phyloP scores from a whole-genome alignment of 2,113 vertebrate species.

The Lynx canadensis region DNA sequence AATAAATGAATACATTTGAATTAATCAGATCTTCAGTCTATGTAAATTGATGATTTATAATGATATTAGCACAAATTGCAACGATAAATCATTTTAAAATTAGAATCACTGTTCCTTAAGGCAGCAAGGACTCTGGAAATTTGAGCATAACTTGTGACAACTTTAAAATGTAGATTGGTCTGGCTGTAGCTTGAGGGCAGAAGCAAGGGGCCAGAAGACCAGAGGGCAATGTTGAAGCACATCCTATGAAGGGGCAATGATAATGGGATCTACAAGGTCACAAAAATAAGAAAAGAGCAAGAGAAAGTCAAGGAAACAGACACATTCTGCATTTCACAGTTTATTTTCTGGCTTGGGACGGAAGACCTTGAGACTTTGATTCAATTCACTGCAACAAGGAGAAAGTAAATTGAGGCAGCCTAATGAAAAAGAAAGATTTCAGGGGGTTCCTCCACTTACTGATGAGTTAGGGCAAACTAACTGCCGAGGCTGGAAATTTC shows the following conservation, averaged over 20 bases:
- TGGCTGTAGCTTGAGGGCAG: neutral
- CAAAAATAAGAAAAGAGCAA: neutral
- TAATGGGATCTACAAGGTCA: neutral
- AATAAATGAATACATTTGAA: constrained; percentile 81
- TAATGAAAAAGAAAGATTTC: neutral
- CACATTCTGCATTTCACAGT: neutral
- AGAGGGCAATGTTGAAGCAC: neutral
- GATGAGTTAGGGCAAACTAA: neutral
- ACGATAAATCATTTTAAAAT: constrained; percentile 73
- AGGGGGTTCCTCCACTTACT: neutral
- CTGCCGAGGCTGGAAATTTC: neutral
- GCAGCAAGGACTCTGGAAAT: constrained; percentile 43
- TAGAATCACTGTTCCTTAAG: constrained; percentile 55
- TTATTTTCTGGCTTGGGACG: neutral
- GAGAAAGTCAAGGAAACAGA: constrained; percentile 10
- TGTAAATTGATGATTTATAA: constrained; percentile 79
- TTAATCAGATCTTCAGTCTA: constrained; percentile 76
- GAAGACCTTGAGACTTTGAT: neutral
- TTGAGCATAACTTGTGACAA: constrained; percentile 58
- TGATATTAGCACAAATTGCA: constrained; percentile 76
- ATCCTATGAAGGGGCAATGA: neutral
- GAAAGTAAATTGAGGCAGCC: neutral
- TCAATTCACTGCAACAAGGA: neutral
- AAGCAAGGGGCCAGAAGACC: neutral
- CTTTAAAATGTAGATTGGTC: constrained; percentile 47